Evolutionary conservation across 1,140 invertebrate species (phyloP), one percentile per base, ranked within the genome.

Genomic region (Caenorhabditis latens): DNA sequence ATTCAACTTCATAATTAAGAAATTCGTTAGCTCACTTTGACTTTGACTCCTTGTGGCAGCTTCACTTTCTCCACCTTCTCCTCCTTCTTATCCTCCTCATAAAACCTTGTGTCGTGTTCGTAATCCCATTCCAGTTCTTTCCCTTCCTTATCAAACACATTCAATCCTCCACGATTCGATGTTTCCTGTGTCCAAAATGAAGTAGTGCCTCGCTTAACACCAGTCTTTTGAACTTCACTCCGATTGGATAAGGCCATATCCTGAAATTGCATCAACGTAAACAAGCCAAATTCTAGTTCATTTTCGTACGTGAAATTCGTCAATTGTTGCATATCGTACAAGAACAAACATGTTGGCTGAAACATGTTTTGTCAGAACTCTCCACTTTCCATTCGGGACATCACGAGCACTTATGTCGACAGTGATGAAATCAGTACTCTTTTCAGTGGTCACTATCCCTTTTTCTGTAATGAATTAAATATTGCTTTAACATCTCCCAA

Each of bases 41-140:
- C 82, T 85, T 84, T 84, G 13, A 85, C 53, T 14, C 63, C 83
- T 16, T 57, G 42, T 11, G 67, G 48, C 21, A 65, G 1, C 16
- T 48, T 83, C n/a, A 83, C 58, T 65, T 87, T 83, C 46, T 57
- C 83, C 8, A 53, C 61, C n/a, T 87, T 21, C 5, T 79, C 57
- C 46, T 83, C 61, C 11, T 87, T 83, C 24, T 55, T 46, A n/a
- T 83, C 61, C 21, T 87, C 86, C 2, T 83, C 57, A 42, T 87
- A 87, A 42, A 87, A 87, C 42, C 91, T 91, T 21, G 91, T 92
- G 61, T 91, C 91, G 82, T 91, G 91, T 55, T 91, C 91, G 55
- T 91, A 91, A 83, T 92, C 90, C 91, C 91, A 92, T 24, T 90
- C 89, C n/a, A 91, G 83, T 71, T 91, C 91, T 43, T 88, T 87